A percentile compares a stretch with the other conserved stretches of the same genome.
phyloP scores from a whole-genome alignment of 1,140 invertebrate species.

The Drosophila ogumai region DNA sequence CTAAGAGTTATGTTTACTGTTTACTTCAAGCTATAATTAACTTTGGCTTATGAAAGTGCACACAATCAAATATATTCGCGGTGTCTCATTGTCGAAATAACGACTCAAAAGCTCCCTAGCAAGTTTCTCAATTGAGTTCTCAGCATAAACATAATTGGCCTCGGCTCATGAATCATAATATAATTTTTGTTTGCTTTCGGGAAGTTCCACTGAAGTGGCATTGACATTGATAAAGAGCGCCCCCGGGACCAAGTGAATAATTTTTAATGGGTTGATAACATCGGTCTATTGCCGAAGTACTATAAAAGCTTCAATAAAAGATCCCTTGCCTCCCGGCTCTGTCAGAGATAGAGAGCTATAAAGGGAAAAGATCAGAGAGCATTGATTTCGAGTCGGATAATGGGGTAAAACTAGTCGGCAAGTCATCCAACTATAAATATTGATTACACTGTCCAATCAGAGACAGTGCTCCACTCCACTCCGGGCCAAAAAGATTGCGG shows the following conservation, averaged over 20 bases:
- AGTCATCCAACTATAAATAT: slow-evolving; percentile 41
- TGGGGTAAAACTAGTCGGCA: background rate
- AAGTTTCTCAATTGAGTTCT: slow-evolving; percentile 25
- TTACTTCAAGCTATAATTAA: slow-evolving; percentile 26
- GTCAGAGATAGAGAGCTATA: slow-evolving; percentile 8
- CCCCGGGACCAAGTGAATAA: slow-evolving; percentile 28
- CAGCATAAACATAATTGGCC: slow-evolving; percentile 36
- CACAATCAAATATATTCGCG: slow-evolving; percentile 9
- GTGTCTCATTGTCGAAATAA: slow-evolving; percentile 3
- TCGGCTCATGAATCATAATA: slow-evolving; percentile 37
- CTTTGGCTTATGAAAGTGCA: background rate
- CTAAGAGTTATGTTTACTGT: slow-evolving; percentile 27
- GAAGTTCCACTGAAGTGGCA: slow-evolving; percentile 47
- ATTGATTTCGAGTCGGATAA: slow-evolving; percentile 14
- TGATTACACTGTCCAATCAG: slow-evolving; percentile 35
- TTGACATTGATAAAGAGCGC: slow-evolving; percentile 39
- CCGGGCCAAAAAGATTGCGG: slow-evolving; percentile 17
- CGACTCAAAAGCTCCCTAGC: background rate
- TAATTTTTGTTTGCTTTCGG: slow-evolving; percentile 29
- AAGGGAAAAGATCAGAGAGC: slow-evolving; percentile 12
- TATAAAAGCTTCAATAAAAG: slow-evolving; percentile 10
- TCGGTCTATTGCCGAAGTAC: slow-evolving; percentile 17
- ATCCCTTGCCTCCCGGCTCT: slow-evolving; percentile 2
- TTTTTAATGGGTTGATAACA: slow-evolving; percentile 34
- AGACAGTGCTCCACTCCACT: slow-evolving; percentile 15